A percentile compares a stretch with the other conserved stretches of the same genome.
These are phyloP conservation scores for Drosophila cyrtoloma DNA, from an alignment of 2,888 invertebrate species.

Conservation along the genomic window DNA sequence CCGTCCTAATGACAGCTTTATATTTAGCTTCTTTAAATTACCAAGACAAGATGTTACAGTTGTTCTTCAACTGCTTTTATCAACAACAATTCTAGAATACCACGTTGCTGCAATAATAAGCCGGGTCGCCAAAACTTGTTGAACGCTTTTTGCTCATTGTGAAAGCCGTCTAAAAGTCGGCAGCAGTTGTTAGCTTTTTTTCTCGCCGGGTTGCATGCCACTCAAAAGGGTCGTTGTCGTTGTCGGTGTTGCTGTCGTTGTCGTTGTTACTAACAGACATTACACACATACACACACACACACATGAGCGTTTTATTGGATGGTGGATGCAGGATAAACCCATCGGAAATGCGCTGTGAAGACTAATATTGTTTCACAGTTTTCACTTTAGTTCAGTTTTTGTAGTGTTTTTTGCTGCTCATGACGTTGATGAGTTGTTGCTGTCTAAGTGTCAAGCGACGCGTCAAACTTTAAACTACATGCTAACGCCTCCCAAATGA, in stretches of 20 bases:
- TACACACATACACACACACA: slow-evolving; percentile 33
- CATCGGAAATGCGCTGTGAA: slow-evolving; percentile 31
- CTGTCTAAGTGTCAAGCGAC: slow-evolving; percentile 81
- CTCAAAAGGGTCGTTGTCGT: slow-evolving; percentile 23
- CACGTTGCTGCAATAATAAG: slow-evolving; percentile 24
- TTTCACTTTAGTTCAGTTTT: slow-evolving; percentile 56
- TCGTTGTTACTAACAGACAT: slow-evolving; percentile 46
- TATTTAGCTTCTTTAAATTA: neutral
- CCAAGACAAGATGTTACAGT: neutral
- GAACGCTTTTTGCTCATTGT: slow-evolving; percentile 19
- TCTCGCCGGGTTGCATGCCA: slow-evolving; percentile 29
- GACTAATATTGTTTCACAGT: slow-evolving; percentile 75
- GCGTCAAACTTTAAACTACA: slow-evolving; percentile 81
- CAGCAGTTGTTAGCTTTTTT: slow-evolving; percentile 30
- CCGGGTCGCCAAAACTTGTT: slow-evolving; percentile 26
- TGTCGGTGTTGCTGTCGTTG: slow-evolving; percentile 12
- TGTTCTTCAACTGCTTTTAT: neutral
- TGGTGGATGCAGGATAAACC: slow-evolving; percentile 31
- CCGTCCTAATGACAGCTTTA: neutral
- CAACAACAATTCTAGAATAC: slow-evolving; percentile 4
- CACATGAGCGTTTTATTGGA: neutral
- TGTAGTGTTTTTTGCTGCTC: slow-evolving; percentile 49
- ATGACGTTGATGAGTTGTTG: slow-evolving; percentile 82
- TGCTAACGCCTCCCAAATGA: slow-evolving; percentile 74
- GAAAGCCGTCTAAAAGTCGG: slow-evolving; percentile 33